These are phyloP conservation scores for Naja naja DNA, from an alignment of 2,113 vertebrate species.

Conservation along the genomic window DNA sequence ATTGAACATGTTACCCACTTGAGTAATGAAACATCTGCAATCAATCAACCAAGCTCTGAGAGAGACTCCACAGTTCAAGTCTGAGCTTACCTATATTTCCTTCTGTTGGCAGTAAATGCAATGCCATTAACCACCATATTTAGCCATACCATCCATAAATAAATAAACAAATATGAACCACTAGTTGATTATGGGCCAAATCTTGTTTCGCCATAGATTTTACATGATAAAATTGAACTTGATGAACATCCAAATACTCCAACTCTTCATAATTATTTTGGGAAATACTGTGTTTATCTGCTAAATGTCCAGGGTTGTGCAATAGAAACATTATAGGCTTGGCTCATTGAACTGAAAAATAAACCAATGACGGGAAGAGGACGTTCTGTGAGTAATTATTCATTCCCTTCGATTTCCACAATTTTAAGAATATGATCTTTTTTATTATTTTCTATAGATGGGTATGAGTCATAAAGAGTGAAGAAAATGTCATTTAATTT, in stretches of 20 bases:
- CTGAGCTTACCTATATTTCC: not conserved
- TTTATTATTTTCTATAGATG: conserved; percentile 60
- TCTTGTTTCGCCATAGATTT: not conserved
- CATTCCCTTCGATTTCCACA: conserved; percentile 49
- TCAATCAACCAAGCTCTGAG: not conserved
- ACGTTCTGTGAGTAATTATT: conserved; percentile 46
- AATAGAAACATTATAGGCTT: not conserved
- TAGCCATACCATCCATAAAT: not conserved
- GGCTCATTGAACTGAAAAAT: conserved; percentile 16
- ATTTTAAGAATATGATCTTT: conserved; percentile 12
- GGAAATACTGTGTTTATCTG: not conserved
- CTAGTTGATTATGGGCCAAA: not conserved
- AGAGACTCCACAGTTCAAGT: not conserved
- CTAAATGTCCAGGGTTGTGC: not conserved
- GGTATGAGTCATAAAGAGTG: conserved; percentile 58
- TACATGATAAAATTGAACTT: not conserved
- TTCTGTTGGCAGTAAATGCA: not conserved
- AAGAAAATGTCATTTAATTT: conserved; percentile 57
- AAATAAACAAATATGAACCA: not conserved
- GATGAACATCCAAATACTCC: not conserved
- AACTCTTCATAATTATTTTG: not conserved
- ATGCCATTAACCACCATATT: not conserved
- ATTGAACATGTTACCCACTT: not conserved
- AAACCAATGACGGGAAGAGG: not conserved
- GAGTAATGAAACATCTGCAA: not conserved